A percentile compares a stretch with the other conserved stretches of the same genome.
Conservation (phyloP, 23 tunicate species). For the Trididemnum miniatum region DNA sequence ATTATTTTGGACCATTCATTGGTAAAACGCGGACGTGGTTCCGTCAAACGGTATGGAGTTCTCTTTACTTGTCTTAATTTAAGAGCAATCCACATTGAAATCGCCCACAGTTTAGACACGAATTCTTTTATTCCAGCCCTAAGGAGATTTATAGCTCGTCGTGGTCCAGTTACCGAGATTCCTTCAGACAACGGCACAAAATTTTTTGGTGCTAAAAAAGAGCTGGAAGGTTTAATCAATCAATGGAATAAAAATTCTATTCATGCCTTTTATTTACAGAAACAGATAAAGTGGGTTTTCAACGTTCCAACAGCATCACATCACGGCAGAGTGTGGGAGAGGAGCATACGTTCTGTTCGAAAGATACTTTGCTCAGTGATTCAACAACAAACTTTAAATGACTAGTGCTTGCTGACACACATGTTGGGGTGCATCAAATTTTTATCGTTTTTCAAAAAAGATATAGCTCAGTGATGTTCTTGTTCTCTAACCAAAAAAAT, state of each 20-base stretch:
- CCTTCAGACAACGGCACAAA: slow-evolving; percentile 46
- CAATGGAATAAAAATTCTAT: slow-evolving; percentile 27
- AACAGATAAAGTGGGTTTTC: slow-evolving; percentile 21
- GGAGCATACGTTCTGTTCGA: slow-evolving; percentile 34
- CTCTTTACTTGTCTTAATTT: neutral
- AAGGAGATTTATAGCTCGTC: slow-evolving; percentile 28
- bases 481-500: no score
- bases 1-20: slow-evolving; percentile 23
- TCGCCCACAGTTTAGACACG: slow-evolving; percentile 6
- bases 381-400: neutral
- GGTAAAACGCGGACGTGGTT: slow-evolving; percentile 1
- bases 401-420: no score
- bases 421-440: no score
- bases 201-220: slow-evolving; percentile 30
- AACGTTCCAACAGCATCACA: slow-evolving; percentile 19
- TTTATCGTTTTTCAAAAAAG: no score
- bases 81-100: slow-evolving; percentile 13
- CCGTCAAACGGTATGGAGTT: slow-evolving; percentile 14
- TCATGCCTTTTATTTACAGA: slow-evolving; percentile 9
- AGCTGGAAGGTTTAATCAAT: slow-evolving; percentile 1
- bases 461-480: no score
- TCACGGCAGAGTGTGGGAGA: slow-evolving; percentile 26
- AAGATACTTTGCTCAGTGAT: neutral
- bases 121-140: slow-evolving; percentile 35
- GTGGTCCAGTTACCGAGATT: slow-evolving; percentile 28